Base-by-base conservation (phyloP, 2,888 invertebrate species). In the Nomada goodeniana region DNA sequence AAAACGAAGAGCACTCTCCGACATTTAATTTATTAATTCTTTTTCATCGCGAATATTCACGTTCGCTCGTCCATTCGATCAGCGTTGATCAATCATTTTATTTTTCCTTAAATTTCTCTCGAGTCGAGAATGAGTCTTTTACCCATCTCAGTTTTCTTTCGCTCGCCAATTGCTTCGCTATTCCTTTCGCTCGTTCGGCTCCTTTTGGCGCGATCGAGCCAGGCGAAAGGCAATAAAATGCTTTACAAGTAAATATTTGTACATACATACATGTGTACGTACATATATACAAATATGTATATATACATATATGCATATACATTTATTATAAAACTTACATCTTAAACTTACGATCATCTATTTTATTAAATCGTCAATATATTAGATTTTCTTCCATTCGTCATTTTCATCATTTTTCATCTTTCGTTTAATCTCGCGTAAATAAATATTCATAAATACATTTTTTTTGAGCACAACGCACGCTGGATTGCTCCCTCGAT, bases 371-470 rank as follows among this genome's bases (percentile, higher is more conserved):
- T 91, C 80, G 84, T 91, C 85, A 89, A 91, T 91, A 92, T 92
- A 92, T 91, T 90, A 90, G 89, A 91, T 91, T 90, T 91, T 88
- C 86, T 87, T 86, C 84, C 89, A 76, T 84, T 84, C 80, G 61
- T 79, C 72, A 57, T 80, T 80, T 80, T 68, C 72, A 44, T 78
- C 85, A 74, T 76, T 71, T 63, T 52, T 59, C 15, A 60, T 61
- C 67, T 68, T 11, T 73, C 79, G 47, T 88, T 90, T 86, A 71
- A 89, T 80, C 85, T 86, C 88, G 86, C 91, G 85, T 88, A 90
- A 92, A 92, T 89, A 91, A 91, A 92, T 91, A 90, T 86, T 89
- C 86, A 86, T 90, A 90, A 91, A 90, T 90, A 90, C 88, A 90
- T 89, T 77, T 81, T 76, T 61, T 52, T 23, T 9, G 80, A 71